phyloP scores from a whole-genome alignment of 2,797 vertebrate genomes.

The Myiotriccus ornatus region DNA sequence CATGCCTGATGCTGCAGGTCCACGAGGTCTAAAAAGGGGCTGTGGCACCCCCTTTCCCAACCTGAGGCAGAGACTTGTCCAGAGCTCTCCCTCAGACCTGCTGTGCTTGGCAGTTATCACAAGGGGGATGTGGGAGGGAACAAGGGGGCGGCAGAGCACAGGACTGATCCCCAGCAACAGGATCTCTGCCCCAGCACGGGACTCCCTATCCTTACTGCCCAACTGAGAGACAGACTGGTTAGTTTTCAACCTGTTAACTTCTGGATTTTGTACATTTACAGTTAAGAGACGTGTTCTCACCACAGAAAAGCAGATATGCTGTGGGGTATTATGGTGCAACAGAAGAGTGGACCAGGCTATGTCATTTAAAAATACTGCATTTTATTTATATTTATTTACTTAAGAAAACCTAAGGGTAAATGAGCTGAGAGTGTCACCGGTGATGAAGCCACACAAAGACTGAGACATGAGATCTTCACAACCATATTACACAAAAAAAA shows the following conservation, averaged over 20 bases:
- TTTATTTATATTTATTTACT: slow-evolving; percentile 75
- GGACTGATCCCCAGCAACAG: rapidly evolving
- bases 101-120: rapidly evolving
- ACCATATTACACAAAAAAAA: slow-evolving; percentile 53
- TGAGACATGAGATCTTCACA: slow-evolving; percentile 29
- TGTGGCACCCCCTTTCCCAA: neutral
- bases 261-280: neutral
- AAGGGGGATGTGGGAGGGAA: rapidly evolving
- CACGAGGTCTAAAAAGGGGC: rapidly evolving
- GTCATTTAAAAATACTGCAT: slow-evolving; percentile 68
- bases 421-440: slow-evolving; percentile 37
- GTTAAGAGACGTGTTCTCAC: neutral
- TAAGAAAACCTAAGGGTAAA: slow-evolving; percentile 60
- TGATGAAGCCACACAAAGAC: slow-evolving; percentile 60
- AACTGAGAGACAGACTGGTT: rapidly evolving
- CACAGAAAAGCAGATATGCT: neutral
- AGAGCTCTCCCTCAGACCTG: neutral
- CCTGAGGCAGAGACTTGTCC: neutral
- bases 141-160: rapidly evolving
- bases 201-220: rapidly evolving
- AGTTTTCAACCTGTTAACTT: neutral
- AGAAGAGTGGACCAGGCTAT: slow-evolving; percentile 30
- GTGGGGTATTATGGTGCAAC: neutral
- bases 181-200: neutral
- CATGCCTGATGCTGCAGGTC: neutral